These are phyloP conservation scores for Lamellibrachia columna DNA, from an alignment of 2,888 invertebrate genomes.

Conservation along the genomic window DNA sequence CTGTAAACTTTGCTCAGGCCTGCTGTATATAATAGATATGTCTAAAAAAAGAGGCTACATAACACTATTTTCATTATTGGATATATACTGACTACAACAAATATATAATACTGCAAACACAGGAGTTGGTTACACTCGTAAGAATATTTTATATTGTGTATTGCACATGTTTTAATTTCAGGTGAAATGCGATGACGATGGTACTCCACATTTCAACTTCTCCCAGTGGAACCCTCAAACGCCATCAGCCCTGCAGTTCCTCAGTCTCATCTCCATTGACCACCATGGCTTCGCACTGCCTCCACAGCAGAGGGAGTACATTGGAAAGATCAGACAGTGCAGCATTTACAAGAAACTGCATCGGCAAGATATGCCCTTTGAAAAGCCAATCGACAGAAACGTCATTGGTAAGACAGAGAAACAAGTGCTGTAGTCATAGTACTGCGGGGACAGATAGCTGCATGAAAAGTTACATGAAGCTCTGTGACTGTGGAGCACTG, in stretches of 20 bases:
- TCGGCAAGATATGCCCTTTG: not conserved
- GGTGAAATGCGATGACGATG: not conserved
- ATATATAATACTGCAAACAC: not conserved
- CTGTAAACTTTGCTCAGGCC: too few relatives aligned
- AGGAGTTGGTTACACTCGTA: not conserved
- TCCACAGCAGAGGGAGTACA: not conserved
- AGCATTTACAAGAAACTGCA: not conserved
- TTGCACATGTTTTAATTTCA: not conserved
- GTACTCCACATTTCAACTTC: not conserved
- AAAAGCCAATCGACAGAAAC: not conserved
- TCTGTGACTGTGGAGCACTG: too few relatives aligned
- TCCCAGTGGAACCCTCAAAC: not conserved
- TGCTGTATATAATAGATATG: too few relatives aligned
- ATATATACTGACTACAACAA: not conserved
- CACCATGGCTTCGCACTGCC: not conserved
- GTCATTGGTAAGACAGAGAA: not conserved
- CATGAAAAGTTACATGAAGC: too few relatives aligned
- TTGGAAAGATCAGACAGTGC: not conserved
- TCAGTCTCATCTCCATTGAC: slow-evolving; percentile 5
- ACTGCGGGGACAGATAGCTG: not conserved
- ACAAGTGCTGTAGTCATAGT: not conserved
- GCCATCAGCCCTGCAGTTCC: not conserved
- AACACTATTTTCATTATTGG: too few relatives aligned
- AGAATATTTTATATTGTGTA: not conserved
- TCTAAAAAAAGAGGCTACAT: too few relatives aligned